phyloP scores from a whole-genome alignment of 64 coral and sea anemone genomes.

The Stichodactyla helianthus region DNA sequence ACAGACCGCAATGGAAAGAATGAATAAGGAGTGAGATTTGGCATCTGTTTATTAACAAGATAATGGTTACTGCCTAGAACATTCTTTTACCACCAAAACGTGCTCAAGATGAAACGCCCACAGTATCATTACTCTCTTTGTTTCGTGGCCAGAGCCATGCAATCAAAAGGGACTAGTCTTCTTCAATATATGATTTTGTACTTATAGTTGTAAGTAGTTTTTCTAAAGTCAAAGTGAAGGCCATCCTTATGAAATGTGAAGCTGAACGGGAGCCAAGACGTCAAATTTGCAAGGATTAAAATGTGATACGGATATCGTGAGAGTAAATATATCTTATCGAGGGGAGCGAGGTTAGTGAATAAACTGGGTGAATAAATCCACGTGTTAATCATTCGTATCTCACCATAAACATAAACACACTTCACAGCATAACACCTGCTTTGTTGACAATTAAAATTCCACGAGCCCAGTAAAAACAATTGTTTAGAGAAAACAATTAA shows the following conservation, averaged over 20 bases:
- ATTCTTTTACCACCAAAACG: not conserved
- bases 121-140: not conserved
- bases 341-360: too few species aligned
- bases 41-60: not conserved
- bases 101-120: not conserved
- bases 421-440: not conserved
- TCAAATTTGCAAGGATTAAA: too few species aligned
- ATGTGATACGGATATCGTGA: too few species aligned
- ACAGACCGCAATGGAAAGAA: not conserved
- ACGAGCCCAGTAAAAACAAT: not conserved
- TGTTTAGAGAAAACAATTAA: not conserved
- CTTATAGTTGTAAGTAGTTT: too few species aligned
- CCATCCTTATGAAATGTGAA: too few species aligned
- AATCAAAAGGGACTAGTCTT: not conserved
- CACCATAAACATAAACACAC: not conserved
- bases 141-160: not conserved
- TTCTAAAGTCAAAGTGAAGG: too few species aligned
- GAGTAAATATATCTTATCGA: too few species aligned
- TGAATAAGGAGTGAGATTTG: not conserved
- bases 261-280: too few species aligned
- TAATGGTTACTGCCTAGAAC: not conserved
- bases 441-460: not conserved
- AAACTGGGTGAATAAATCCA: too few species aligned
- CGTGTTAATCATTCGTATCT: too few species aligned
- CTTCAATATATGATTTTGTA: not conserved